A percentile compares a stretch with the other conserved stretches of the same genome.
Conservation (phyloP, 2,888 invertebrate species). For the Anticlea derivata region DNA sequence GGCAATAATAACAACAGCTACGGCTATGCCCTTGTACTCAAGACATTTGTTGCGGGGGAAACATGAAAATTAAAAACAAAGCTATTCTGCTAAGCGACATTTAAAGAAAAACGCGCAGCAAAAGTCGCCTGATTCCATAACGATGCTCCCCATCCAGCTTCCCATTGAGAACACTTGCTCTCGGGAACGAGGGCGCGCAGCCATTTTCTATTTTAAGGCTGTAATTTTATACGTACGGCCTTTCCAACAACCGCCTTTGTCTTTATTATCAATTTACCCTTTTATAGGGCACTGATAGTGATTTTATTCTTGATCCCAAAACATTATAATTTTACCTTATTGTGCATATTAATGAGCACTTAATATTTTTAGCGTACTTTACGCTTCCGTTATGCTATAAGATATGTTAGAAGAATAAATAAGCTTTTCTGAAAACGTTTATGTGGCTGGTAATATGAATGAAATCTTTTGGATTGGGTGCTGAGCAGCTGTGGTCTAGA, state of each 20-base stretch:
- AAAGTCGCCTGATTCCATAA: slow-evolving; percentile 38
- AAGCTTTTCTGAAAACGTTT: too few relatives aligned
- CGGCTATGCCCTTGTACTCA: too few relatives aligned
- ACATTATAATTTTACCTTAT: slow-evolving; percentile 16
- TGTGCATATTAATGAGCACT: slow-evolving; percentile 3
- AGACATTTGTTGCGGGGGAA: not conserved
- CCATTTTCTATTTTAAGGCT: slow-evolving; percentile 42
- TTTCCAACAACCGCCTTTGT: slow-evolving; percentile 34
- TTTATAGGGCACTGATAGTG: slow-evolving; percentile 27
- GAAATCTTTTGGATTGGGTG: too few relatives aligned
- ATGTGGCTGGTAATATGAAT: too few relatives aligned
- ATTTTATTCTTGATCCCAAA: slow-evolving; percentile 26
- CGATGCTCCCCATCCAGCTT: slow-evolving; percentile 38
- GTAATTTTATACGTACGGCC: slow-evolving; percentile 37
- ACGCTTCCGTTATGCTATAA: too few relatives aligned
- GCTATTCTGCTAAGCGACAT: slow-evolving; percentile 33
- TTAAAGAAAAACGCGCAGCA: slow-evolving; percentile 37
- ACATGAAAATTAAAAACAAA: slow-evolving; percentile 25
- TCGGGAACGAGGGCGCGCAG: slow-evolving; percentile 37
- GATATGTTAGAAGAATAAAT: too few relatives aligned
- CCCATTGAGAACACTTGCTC: slow-evolving; percentile 43
- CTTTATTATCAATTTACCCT: slow-evolving; percentile 38
- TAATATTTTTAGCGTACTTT: not conserved
- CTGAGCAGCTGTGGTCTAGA: too few relatives aligned
- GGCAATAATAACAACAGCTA: too few relatives aligned